phyloP scores from a whole-genome alignment of 2,888 invertebrate genomes.

The Leptarthrus brevirostris region DNA sequence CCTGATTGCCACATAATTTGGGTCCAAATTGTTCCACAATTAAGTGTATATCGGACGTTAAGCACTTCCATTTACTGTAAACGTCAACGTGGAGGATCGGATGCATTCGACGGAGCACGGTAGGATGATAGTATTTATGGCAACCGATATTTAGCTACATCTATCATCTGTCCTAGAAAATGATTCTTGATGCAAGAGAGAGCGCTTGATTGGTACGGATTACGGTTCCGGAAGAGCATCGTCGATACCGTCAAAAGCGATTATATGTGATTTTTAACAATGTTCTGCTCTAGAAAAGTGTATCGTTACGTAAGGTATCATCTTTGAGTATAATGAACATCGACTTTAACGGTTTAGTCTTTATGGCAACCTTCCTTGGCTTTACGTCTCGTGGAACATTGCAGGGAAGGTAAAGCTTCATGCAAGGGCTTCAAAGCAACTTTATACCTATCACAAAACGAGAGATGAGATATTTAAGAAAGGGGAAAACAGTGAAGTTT shows the following conservation, averaged over 20 bases:
- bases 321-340: constrained; percentile 34
- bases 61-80: neutral
- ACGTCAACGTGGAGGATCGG: neutral
- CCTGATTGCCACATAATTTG: constrained; percentile 9
- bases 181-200: neutral
- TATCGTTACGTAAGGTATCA: neutral
- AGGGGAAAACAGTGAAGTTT: neutral
- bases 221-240: neutral
- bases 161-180: constrained; percentile 22
- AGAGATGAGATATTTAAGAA: neutral
- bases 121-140: constrained; percentile 25
- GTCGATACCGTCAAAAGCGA: neutral
- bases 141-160: constrained; percentile 32
- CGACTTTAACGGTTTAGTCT: constrained; percentile 45
- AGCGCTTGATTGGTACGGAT: neutral
- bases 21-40: constrained; percentile 29
- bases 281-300: neutral
- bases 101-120: neutral
- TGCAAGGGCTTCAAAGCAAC: too few species aligned
- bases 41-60: constrained; percentile 31
- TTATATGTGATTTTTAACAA: neutral
- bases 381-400: neutral
- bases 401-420: too few species aligned
- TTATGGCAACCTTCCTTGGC: constrained; percentile 9
- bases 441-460: too few species aligned